These are phyloP conservation scores for Phorcus lineatus DNA, from an alignment of 2,888 invertebrate genomes.

Conservation along the genomic window DNA sequence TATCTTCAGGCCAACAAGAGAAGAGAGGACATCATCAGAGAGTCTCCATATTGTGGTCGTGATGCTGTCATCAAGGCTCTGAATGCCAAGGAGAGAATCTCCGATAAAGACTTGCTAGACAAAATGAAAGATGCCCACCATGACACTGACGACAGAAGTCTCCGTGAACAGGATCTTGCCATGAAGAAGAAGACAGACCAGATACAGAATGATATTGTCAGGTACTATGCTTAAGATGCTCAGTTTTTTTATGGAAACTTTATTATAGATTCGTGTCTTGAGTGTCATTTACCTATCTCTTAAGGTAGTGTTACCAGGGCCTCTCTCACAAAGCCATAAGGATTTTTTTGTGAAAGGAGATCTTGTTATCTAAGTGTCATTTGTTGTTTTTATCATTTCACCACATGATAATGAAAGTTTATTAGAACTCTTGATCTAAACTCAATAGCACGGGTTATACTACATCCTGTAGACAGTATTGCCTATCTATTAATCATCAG, in stretches of 20 bases:
- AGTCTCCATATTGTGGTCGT: slow-evolving; percentile 81
- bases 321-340: too few species aligned
- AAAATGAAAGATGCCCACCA: slow-evolving; percentile 83
- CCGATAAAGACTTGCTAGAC: slow-evolving; percentile 79
- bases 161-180: slow-evolving; percentile 87
- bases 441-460: too few species aligned
- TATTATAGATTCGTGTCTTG: neutral
- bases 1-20: slow-evolving; percentile 82
- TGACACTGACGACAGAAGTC: slow-evolving; percentile 81
- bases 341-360: too few species aligned
- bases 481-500: too few species aligned
- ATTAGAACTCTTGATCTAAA: too few species aligned
- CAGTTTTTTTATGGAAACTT: neutral
- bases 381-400: too few species aligned
- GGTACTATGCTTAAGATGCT: slow-evolving; percentile 75
- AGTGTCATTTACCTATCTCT: too few species aligned
- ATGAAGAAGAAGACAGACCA: slow-evolving; percentile 86
- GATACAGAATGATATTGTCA: slow-evolving; percentile 93
- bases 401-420: too few species aligned
- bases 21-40: slow-evolving; percentile 80
- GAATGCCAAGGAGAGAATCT: slow-evolving; percentile 78
- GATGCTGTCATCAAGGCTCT: slow-evolving; percentile 83
- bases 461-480: too few species aligned
- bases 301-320: too few species aligned
- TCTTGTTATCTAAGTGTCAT: too few species aligned